These are phyloP conservation scores for Panulirus ornatus DNA, from an alignment of 1,140 invertebrate genomes.

Conservation along the genomic window DNA sequence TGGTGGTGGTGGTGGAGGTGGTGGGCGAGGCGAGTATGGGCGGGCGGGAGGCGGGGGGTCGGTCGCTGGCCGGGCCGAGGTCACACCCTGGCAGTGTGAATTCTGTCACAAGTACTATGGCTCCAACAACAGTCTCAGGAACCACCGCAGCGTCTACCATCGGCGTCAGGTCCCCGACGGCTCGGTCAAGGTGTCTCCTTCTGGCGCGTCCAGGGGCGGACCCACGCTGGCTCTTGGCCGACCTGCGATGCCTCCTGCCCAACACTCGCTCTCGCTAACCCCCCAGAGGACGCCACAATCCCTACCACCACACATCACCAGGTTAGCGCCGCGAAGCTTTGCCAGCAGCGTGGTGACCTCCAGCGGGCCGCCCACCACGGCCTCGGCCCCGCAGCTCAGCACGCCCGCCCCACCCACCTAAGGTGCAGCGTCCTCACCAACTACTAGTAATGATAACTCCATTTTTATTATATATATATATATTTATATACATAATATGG, in stretches of 20 bases:
- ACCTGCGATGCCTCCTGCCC: slow-evolving; percentile 15
- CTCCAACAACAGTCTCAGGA: slow-evolving; percentile 90
- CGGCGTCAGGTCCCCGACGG: slow-evolving; percentile 29
- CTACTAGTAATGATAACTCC: background rate
- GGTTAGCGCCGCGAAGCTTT: slow-evolving; percentile 10
- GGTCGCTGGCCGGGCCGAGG: slow-evolving; percentile 16
- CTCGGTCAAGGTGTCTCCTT: background rate
- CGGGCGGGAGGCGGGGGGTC: slow-evolving; percentile 8
- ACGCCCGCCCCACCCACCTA: slow-evolving; percentile 28
- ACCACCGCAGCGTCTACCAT: slow-evolving; percentile 94
- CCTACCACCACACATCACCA: slow-evolving; percentile 22
- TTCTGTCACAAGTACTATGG: slow-evolving; percentile 92
- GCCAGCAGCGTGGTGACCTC: slow-evolving; percentile 12
- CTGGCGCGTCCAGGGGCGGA: background rate
- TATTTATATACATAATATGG: no score
- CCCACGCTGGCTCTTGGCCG: slow-evolving; percentile 10
- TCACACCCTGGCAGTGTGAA: slow-evolving; percentile 82
- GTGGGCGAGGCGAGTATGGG: slow-evolving; percentile 36
- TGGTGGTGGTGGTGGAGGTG: slow-evolving; percentile 19
- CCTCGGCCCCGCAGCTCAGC: slow-evolving; percentile 24
- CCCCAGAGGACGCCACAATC: background rate
- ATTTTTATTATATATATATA: no score
- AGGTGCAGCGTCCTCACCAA: background rate
- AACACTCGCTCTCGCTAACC: background rate
- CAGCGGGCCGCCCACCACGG: background rate